These are phyloP conservation scores for Cyanoramphus novaezelandiae DNA, from an alignment of 2,113 vertebrate genomes.

Conservation along the genomic window DNA sequence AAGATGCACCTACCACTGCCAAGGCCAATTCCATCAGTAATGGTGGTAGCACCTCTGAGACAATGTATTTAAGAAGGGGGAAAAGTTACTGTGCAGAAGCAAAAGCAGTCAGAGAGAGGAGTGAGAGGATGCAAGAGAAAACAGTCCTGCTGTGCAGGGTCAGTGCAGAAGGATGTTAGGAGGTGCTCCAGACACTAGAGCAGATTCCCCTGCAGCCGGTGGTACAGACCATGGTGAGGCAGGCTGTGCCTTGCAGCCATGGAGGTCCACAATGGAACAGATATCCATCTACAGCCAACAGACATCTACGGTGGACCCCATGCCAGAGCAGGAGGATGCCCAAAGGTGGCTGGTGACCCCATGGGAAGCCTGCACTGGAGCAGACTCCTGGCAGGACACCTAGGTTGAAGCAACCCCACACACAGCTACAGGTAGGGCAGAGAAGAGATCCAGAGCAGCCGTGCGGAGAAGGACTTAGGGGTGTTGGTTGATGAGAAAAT, in stretches of 20 bases:
- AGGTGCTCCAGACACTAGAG: neutral
- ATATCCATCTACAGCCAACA: neutral
- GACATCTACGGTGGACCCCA: neutral
- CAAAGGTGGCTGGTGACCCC: neutral
- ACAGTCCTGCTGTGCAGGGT: neutral
- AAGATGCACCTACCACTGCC: neutral
- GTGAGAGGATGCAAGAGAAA: neutral
- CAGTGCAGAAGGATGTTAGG: neutral
- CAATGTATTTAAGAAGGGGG: neutral
- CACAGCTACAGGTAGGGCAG: too few species aligned
- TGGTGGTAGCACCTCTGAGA: neutral
- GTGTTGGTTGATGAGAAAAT: too few species aligned
- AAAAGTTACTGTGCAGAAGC: neutral
- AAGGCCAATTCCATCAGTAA: neutral
- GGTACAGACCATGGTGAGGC: neutral
- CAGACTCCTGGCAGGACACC: neutral
- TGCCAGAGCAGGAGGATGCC: neutral
- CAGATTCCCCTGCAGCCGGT: neutral
- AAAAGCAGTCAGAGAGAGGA: neutral
- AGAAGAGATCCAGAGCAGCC: too few species aligned
- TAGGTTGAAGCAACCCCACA: too few species aligned
- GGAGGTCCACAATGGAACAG: too few species aligned
- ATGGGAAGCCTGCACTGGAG: neutral
- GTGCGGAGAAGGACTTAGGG: too few species aligned
- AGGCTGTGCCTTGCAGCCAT: neutral